Conservation (phyloP, 2,797 vertebrate genomes). For the Lacerta agilis region DNA sequence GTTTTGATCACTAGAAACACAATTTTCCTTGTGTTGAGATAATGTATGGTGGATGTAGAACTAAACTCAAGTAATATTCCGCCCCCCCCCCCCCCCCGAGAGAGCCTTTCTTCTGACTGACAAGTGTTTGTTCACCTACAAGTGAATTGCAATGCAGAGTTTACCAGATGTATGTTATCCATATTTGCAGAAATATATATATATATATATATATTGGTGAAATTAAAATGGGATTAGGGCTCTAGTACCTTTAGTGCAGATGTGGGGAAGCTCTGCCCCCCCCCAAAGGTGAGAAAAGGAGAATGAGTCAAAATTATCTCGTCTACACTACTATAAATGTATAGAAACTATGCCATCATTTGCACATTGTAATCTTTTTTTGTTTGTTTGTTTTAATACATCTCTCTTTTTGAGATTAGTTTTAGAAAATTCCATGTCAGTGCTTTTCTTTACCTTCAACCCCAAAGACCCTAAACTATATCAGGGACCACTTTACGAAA, state of each 20-base stretch:
- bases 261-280: too few relatives aligned
- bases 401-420: not conserved
- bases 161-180: not conserved
- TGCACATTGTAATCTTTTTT: not conserved
- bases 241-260: not conserved
- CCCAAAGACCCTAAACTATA: not conserved
- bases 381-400: not conserved
- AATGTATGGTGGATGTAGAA: conserved; percentile 36
- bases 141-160: not conserved
- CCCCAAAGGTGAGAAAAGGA: not conserved
- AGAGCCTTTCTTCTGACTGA: conserved; percentile 24
- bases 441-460: not conserved
- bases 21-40: conserved; percentile 49
- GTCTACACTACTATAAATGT: not conserved
- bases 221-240: not conserved
- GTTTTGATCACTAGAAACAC: conserved; percentile 68
- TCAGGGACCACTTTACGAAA: not conserved
- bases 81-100: not conserved
- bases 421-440: not conserved
- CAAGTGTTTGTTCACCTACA: not conserved
- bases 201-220: not conserved
- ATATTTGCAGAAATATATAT: not conserved
- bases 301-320: not conserved
- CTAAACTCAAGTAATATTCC: conserved; percentile 34
- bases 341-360: not conserved